A percentile compares a stretch with the other conserved stretches of the same genome.
These are phyloP conservation scores for Pristionchus mayeri DNA, from an alignment of 2,888 invertebrate genomes.

Conservation along the genomic window DNA sequence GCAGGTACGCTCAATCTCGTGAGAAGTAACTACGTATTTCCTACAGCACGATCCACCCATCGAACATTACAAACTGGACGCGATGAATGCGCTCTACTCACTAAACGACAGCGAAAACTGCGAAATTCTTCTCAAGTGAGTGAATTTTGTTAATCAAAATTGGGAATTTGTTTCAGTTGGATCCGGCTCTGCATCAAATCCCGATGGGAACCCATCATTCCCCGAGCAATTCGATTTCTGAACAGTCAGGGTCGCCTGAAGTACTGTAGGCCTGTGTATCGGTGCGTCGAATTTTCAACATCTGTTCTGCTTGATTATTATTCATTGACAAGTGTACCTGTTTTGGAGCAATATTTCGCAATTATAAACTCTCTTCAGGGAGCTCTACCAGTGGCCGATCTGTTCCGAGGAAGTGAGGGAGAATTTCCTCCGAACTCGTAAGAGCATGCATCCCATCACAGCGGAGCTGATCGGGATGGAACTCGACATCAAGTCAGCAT, in stretches of 20 bases:
- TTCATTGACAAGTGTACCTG: neutral
- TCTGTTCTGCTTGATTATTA: too few species aligned
- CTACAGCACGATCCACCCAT: conserved; percentile 72
- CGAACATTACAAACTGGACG: conserved; percentile 79
- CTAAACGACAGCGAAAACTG: conserved; percentile 84
- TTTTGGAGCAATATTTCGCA: neutral
- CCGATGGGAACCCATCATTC: conserved; percentile 83
- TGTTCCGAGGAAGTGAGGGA: conserved; percentile 61
- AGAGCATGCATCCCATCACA: conserved; percentile 66
- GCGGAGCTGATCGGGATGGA: conserved; percentile 69
- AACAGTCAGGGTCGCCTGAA: conserved; percentile 92
- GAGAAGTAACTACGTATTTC: too few species aligned
- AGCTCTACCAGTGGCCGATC: conserved; percentile 61
- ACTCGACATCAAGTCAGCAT: conserved; percentile 62
- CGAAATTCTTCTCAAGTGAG: conserved; percentile 83
- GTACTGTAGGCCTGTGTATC: conserved; percentile 88
- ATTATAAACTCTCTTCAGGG: conserved; percentile 52
- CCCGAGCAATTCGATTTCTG: conserved; percentile 85
- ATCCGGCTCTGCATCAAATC: conserved; percentile 86
- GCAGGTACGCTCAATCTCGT: conserved; percentile 59
- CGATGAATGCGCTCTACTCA: conserved; percentile 83
- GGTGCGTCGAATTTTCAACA: conserved; percentile 52
- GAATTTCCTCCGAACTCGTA: conserved; percentile 57
- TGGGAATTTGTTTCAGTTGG: conserved; percentile 82
- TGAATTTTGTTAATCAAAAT: neutral